Evolutionary conservation across 2,888 invertebrate genomes (phyloP).

Genomic region (Parochlus steinenii): DNA sequence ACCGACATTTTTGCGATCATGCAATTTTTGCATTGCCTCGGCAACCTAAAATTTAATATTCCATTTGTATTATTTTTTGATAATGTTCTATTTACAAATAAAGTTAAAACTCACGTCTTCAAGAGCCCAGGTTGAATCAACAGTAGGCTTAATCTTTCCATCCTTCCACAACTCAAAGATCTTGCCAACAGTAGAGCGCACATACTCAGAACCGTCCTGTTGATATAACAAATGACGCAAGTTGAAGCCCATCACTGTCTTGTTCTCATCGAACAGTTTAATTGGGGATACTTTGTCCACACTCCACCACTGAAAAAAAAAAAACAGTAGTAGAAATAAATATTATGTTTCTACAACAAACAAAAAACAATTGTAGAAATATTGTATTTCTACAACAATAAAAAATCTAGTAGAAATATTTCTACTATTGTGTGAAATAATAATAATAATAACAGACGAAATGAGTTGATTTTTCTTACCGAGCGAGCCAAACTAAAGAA

Average conservation of each 20-base stretch:
- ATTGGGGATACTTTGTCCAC: slow-evolving; percentile 80
- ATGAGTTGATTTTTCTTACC: too few relatives aligned
- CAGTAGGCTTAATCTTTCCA: slow-evolving; percentile 62
- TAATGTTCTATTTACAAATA: neutral
- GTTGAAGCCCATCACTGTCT: slow-evolving; percentile 66
- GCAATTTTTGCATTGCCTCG: slow-evolving; percentile 86
- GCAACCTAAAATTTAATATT: slow-evolving; percentile 39
- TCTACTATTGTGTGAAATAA: slow-evolving; percentile 4
- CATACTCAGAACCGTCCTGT: slow-evolving; percentile 52
- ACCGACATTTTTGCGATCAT: slow-evolving; percentile 80
- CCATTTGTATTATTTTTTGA: slow-evolving; percentile 1
- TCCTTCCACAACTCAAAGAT: slow-evolving; percentile 60
- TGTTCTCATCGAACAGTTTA: slow-evolving; percentile 79
- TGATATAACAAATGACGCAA: slow-evolving; percentile 69
- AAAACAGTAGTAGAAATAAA: slow-evolving; percentile 12
- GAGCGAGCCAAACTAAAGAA: slow-evolving; percentile 81
- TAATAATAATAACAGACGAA: slow-evolving; percentile 13
- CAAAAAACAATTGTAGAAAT: slow-evolving; percentile 2
- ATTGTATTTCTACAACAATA: neutral
- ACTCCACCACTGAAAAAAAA: slow-evolving; percentile 65
- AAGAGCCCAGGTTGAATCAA: slow-evolving; percentile 75
- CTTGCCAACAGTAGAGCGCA: slow-evolving; percentile 50
- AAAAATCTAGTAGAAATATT: neutral
- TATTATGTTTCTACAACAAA: too few relatives aligned
- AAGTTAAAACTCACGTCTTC: slow-evolving; percentile 54